Conservation (phyloP, 2,888 invertebrate species). For the Anaspis maculata region DNA sequence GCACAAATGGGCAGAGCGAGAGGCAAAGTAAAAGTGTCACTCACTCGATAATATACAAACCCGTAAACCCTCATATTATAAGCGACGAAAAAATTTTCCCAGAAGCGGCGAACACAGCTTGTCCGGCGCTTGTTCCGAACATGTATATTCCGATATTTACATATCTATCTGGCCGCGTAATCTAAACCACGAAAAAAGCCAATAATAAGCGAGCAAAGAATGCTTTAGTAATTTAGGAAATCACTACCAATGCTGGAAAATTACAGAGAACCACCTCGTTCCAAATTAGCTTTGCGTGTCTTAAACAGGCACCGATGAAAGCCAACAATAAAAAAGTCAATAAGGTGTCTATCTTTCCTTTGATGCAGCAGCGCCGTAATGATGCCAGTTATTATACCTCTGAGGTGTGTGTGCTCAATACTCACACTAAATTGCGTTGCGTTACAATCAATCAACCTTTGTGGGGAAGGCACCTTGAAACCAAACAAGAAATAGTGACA, state of each 20-base stretch:
- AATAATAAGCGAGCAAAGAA: slow-evolving; percentile 15
- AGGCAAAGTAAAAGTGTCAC: too few relatives aligned
- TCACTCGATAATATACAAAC: too few relatives aligned
- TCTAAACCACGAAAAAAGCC: slow-evolving; percentile 17
- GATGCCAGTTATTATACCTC: neutral
- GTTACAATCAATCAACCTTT: neutral
- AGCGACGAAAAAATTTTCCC: too few relatives aligned
- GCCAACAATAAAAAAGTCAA: slow-evolving; percentile 12
- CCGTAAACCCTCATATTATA: too few relatives aligned
- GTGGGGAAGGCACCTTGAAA: slow-evolving; percentile 1
- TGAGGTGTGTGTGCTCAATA: neutral
- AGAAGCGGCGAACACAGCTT: too few relatives aligned
- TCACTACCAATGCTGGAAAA: slow-evolving; percentile 20
- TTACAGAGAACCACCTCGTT: slow-evolving; percentile 21
- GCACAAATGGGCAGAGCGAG: too few relatives aligned
- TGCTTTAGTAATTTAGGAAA: slow-evolving; percentile 21
- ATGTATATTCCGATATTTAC: slow-evolving; percentile 15
- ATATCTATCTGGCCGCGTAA: slow-evolving; percentile 19
- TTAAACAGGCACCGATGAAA: slow-evolving; percentile 11
- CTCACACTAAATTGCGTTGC: neutral
- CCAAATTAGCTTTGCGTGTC: slow-evolving; percentile 23
- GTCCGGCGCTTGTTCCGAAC: too few relatives aligned
- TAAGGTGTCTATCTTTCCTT: slow-evolving; percentile 2
- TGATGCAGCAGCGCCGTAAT: neutral
- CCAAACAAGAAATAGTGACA: slow-evolving; percentile 1